These are phyloP conservation scores for Sebastes nivosus DNA, from an alignment of 2,797 vertebrate species.

Conservation along the genomic window DNA sequence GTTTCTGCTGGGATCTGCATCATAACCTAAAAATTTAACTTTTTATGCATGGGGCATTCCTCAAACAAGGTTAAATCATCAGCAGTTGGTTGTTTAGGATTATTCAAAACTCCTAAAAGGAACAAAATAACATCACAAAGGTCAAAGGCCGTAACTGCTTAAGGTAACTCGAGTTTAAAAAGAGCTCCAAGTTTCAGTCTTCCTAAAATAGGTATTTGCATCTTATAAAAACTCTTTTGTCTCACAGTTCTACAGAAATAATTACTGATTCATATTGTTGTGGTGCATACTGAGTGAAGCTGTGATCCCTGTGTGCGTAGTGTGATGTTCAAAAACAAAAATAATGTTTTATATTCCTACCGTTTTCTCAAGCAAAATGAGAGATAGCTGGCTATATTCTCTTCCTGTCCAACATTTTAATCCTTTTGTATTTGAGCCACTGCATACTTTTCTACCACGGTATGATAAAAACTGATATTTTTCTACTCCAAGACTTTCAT, in stretches of 20 bases:
- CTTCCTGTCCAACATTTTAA: conserved; percentile 53
- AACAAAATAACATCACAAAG: not conserved
- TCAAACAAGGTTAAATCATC: not conserved
- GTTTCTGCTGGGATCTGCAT: not conserved
- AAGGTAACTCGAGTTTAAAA: not conserved
- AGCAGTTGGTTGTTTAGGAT: not conserved
- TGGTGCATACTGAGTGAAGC: conserved; percentile 25
- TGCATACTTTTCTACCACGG: conserved; percentile 61
- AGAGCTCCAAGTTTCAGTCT: not conserved
- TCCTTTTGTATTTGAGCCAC: conserved; percentile 68
- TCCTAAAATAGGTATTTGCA: not conserved
- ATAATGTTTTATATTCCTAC: conserved; percentile 32
- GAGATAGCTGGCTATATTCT: conserved; percentile 87
- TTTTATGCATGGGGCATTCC: not conserved
- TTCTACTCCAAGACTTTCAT: conserved; percentile 58
- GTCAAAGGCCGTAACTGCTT: not conserved
- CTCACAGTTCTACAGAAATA: not conserved
- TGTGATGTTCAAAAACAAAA: conserved; percentile 27
- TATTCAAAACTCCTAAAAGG: not conserved
- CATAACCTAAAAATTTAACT: not conserved
- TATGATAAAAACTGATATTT: conserved; percentile 61
- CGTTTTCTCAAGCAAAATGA: conserved; percentile 73
- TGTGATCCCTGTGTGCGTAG: conserved; percentile 28
- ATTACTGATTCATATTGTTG: not conserved
- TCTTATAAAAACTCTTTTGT: not conserved